Conservation (phyloP, 2,797 vertebrate genomes). For the Yasuhikotakia modesta region DNA sequence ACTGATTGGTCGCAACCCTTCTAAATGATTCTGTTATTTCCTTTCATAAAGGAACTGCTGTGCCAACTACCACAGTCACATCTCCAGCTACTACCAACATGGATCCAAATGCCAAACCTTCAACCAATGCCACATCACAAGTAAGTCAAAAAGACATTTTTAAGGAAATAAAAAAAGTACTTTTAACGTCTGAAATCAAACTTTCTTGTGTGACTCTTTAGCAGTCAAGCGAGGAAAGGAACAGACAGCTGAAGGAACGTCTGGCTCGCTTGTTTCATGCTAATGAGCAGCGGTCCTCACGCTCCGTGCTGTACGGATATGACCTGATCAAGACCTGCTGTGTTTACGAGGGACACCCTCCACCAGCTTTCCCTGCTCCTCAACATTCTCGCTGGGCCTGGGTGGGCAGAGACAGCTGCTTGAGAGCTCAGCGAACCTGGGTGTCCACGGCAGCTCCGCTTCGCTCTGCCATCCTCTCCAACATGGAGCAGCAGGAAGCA, state of each 20-base stretch:
- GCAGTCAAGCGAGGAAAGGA: slow-evolving; percentile 85
- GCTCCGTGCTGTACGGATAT: slow-evolving; percentile 84
- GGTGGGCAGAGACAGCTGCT: slow-evolving; percentile 80
- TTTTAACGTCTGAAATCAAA: background rate
- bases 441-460: slow-evolving; percentile 70
- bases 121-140: slow-evolving; percentile 61
- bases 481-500: slow-evolving; percentile 71
- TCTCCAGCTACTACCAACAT: slow-evolving; percentile 39
- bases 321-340: slow-evolving; percentile 84
- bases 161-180: background rate
- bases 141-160: slow-evolving; percentile 57
- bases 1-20: background rate
- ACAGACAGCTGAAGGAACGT: slow-evolving; percentile 83
- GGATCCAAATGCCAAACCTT: slow-evolving; percentile 59
- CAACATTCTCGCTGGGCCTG: slow-evolving; percentile 79
- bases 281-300: slow-evolving; percentile 87
- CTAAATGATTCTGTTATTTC: background rate
- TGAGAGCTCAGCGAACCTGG: slow-evolving; percentile 70
- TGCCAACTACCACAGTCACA: slow-evolving; percentile 65
- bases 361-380: slow-evolving; percentile 57
- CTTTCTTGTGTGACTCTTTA: slow-evolving; percentile 59
- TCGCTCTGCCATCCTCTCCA: slow-evolving; percentile 72
- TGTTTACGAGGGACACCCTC: slow-evolving; percentile 58
- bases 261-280: slow-evolving; percentile 82
- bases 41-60: slow-evolving; percentile 57